Conservation (phyloP, 1,140 invertebrate species). For the Cydia strobilella region DNA sequence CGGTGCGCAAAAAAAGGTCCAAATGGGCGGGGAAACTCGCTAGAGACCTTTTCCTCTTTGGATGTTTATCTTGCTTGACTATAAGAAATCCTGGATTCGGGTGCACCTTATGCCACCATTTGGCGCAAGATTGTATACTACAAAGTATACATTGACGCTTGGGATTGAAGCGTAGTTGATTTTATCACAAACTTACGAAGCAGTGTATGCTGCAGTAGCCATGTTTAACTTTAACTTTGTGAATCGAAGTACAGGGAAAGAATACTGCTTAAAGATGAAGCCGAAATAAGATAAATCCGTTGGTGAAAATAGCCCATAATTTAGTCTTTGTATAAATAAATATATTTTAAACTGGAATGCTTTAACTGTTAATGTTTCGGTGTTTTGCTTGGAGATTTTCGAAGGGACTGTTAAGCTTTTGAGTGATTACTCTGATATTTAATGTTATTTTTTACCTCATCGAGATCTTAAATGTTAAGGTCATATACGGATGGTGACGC, state of each 20-base stretch:
- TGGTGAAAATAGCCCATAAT: conserved; percentile 52
- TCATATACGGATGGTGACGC: too few relatives aligned
- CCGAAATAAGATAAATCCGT: conserved; percentile 54
- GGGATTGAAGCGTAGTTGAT: background rate
- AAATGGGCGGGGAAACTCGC: conserved; percentile 58
- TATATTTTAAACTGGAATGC: conserved; percentile 33
- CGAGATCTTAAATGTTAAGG: background rate
- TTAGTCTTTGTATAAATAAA: conserved; percentile 41
- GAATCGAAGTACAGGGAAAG: conserved; percentile 19
- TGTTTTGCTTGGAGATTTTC: conserved; percentile 31
- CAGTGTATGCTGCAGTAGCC: background rate
- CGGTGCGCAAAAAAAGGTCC: conserved; percentile 56
- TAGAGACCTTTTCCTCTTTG: conserved; percentile 54
- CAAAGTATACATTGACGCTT: background rate
- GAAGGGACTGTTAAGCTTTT: conserved; percentile 32
- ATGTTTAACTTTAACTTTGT: background rate
- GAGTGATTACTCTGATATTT: conserved; percentile 12
- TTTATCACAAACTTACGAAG: background rate
- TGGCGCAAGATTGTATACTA: background rate
- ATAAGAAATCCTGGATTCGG: conserved; percentile 43
- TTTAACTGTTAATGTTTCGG: conserved; percentile 43
- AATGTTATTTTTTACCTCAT: background rate
- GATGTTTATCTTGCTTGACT: conserved; percentile 59
- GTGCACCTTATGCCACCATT: background rate
- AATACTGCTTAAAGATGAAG: conserved; percentile 51